These are phyloP conservation scores for Microtus oregoni DNA, from an alignment of 2,113 vertebrate genomes.

Conservation along the genomic window DNA sequence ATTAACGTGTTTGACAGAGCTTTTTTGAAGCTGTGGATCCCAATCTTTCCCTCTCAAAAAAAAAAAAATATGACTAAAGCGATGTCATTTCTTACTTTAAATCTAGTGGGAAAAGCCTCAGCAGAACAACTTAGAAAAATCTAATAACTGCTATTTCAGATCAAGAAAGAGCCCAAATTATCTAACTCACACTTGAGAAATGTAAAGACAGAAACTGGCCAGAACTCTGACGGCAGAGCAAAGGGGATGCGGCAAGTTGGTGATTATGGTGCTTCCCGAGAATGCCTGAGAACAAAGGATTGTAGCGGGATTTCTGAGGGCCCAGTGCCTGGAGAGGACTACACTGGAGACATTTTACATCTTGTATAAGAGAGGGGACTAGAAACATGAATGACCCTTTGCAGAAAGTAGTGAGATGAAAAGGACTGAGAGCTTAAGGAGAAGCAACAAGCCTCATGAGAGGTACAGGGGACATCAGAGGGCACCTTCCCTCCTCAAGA, in stretches of 20 bases:
- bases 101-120: constrained; percentile 32
- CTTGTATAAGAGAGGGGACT: background rate
- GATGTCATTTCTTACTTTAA: background rate
- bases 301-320: background rate
- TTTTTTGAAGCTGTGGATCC: background rate
- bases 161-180: background rate
- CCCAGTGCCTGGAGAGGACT: background rate
- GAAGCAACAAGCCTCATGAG: background rate
- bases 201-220: constrained; percentile 8
- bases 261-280: background rate
- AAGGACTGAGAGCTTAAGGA: background rate
- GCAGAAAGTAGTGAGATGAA: background rate
- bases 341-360: background rate
- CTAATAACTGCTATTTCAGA: constrained; percentile 42
- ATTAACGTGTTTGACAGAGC: background rate
- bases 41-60: background rate
- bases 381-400: background rate
- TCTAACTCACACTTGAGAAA: constrained; percentile 22
- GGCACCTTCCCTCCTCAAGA: background rate
- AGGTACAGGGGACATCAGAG: background rate
- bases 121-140: background rate
- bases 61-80: background rate
- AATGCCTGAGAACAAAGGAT: background rate
- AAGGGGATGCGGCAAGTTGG: background rate
- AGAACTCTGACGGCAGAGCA: background rate